A percentile compares a stretch with the other conserved stretches of the same genome.
phyloP scores from a whole-genome alignment of 2,113 vertebrate genomes.

The Tonatia bakeri region DNA sequence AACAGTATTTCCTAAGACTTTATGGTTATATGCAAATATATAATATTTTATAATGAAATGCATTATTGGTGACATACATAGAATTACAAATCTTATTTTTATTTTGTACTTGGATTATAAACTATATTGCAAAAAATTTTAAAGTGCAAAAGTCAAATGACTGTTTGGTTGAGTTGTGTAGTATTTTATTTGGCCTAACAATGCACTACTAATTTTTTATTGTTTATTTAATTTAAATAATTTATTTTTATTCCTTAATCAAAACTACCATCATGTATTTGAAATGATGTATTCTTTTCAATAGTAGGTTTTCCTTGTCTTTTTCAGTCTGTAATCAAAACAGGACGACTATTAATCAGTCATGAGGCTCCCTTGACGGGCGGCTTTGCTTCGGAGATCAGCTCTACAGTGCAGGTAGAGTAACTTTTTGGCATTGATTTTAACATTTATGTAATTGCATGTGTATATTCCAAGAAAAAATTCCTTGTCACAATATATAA shows the following conservation, averaged over 20 bases:
- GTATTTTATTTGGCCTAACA: background rate
- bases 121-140: background rate
- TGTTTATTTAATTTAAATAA: background rate
- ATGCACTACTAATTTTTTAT: slow-evolving; percentile 2
- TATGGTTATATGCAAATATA: background rate
- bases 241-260: slow-evolving; percentile 10
- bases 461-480: background rate
- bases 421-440: background rate
- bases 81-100: slow-evolving; percentile 35
- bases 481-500: background rate
- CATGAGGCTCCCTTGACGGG: slow-evolving; percentile 97
- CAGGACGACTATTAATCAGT: slow-evolving; percentile 93
- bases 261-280: background rate
- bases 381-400: slow-evolving; percentile 97
- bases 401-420: slow-evolving; percentile 94
- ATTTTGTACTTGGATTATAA: slow-evolving; percentile 1
- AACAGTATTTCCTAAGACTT: background rate
- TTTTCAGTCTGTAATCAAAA: slow-evolving; percentile 95
- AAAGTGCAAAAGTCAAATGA: background rate
- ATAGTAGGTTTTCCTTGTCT: background rate
- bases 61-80: background rate
- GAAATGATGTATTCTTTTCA: background rate
- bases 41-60: background rate
- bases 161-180: background rate
- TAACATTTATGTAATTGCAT: background rate